A percentile compares a stretch with the other conserved stretches of the same genome.
These are phyloP conservation scores for Cirrhinus mrigala DNA, from an alignment of 2,797 vertebrate species.

Conservation along the genomic window DNA sequence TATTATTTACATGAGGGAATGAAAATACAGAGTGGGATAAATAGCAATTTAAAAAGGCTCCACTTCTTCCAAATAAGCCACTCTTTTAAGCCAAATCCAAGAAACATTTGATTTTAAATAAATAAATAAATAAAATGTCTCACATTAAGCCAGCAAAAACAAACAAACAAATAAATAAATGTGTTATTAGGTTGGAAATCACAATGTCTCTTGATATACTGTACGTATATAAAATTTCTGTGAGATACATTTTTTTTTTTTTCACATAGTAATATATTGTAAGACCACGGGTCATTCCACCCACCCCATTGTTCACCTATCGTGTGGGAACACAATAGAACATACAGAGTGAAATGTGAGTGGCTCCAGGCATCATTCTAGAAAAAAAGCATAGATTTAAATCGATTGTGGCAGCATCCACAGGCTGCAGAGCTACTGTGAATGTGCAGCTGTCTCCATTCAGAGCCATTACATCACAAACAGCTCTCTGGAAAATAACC, in stretches of 20 bases:
- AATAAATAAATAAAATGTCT: not conserved
- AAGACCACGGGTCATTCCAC: not conserved
- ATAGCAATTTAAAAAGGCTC: not conserved
- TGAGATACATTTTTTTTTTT: not conserved
- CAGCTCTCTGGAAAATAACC: constrained; percentile 31
- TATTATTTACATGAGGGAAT: not conserved
- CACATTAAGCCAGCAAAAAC: not conserved
- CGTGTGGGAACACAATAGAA: not conserved
- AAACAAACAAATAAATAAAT: not conserved
- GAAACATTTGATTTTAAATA: not conserved
- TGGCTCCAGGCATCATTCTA: constrained; percentile 15
- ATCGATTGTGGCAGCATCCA: constrained; percentile 24
- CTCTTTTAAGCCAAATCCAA: not conserved
- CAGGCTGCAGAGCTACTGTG: constrained; percentile 21
- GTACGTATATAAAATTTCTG: not conserved
- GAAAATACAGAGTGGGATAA: not conserved
- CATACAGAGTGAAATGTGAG: not conserved
- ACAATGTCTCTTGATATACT: not conserved
- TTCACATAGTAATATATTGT: not conserved
- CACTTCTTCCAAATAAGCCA: not conserved
- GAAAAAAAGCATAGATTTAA: constrained; percentile 21
- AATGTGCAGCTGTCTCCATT: constrained; percentile 38
- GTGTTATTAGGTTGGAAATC: not conserved
- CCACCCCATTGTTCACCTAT: not conserved
- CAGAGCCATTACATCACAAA: constrained; percentile 38